Evolutionary conservation across 2,797 vertebrate species (phyloP).

Genomic region (Harpagifer antarcticus): DNA sequence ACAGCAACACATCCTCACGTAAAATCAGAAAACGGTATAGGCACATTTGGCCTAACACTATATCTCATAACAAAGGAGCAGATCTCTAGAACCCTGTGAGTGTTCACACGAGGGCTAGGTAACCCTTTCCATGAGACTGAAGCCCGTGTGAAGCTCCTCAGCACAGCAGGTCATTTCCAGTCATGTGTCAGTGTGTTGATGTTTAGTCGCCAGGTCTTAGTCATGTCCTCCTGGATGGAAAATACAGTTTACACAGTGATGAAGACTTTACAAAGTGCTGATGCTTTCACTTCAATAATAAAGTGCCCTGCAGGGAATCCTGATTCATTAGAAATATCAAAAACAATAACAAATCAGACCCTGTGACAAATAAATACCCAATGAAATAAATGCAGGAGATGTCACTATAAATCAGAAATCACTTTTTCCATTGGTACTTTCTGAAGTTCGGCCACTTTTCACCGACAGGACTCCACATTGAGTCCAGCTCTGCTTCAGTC

Average conservation of each 20-base stretch:
- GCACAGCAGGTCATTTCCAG: slow-evolving; percentile 12
- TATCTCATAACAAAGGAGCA: background rate
- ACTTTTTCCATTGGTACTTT: too few relatives aligned
- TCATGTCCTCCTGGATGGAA: slow-evolving; percentile 5
- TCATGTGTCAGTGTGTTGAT: slow-evolving; percentile 10
- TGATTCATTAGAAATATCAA: background rate
- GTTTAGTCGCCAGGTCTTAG: background rate
- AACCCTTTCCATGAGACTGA: slow-evolving; percentile 35
- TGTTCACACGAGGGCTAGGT: slow-evolving; percentile 24
- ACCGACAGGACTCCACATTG: slow-evolving; percentile 36
- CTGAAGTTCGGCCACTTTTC: slow-evolving; percentile 13
- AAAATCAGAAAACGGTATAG: background rate
- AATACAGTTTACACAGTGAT: slow-evolving; percentile 20
- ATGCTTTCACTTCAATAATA: slow-evolving; percentile 23
- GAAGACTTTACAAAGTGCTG: slow-evolving; percentile 15
- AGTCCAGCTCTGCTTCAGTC: slow-evolving; percentile 34
- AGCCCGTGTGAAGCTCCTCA: slow-evolving; percentile 17
- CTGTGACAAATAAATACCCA: too few relatives aligned
- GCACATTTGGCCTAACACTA: background rate
- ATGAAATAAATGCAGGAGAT: too few relatives aligned
- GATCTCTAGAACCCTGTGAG: background rate
- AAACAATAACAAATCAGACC: too few relatives aligned
- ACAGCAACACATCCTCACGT: background rate
- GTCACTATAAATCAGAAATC: too few relatives aligned
- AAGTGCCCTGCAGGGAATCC: slow-evolving; percentile 35